Base-by-base conservation (phyloP, 2,113 vertebrate species). In the Phoxinus phoxinus region DNA sequence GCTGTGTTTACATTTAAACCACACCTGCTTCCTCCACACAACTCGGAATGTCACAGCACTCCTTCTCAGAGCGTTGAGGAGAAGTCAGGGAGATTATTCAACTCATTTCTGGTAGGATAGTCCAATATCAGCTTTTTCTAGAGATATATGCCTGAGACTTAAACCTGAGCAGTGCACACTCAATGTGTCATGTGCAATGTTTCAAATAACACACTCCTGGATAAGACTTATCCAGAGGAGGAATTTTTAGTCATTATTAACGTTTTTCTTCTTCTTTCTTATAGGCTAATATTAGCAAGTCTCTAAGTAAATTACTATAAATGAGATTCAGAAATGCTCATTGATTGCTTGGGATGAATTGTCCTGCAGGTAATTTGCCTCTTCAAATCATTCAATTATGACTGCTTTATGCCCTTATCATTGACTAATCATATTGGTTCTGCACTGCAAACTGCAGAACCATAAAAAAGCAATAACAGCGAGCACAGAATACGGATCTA, bases 1-100 rank as follows among this genome's bases (percentile, higher is more conserved):
- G 71, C 82, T 78, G 77, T 86, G 88, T 89, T 89, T 88, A 86
- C 86, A 86, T 86, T 87, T 81, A 87, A 35, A 74, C 71, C 84
- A 86, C 84, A 89, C 86, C 88, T 88, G 88, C 82, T 82, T 88
- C 85, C 88, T 88, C 69, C 73, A n/a, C 81, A 78, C 56, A 53
- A 46, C 53, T 46, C 19, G 15, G 65, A 63, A 77, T 79, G 87
- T 87, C 88, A 72, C 53, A 84, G 75, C 61, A 67, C 84, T 41
- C 44, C 46, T 67, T 81, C 58, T 25, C 23, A 59, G 76, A 79
- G 32, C 12, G 2, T 37, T 1, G 8, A 19, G 48, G 27, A 78
- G 37, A 46, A 74, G 71, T 74, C 41, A 13, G 2, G 9, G 58
- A 63, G 13, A 27, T 25, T 63, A 63, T 30, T 51, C 6, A 3